Evolutionary conservation across 37 sponge, comb jelly and placozoan genomes (phyloP).

Genomic region (Axinella damicornis): DNA sequence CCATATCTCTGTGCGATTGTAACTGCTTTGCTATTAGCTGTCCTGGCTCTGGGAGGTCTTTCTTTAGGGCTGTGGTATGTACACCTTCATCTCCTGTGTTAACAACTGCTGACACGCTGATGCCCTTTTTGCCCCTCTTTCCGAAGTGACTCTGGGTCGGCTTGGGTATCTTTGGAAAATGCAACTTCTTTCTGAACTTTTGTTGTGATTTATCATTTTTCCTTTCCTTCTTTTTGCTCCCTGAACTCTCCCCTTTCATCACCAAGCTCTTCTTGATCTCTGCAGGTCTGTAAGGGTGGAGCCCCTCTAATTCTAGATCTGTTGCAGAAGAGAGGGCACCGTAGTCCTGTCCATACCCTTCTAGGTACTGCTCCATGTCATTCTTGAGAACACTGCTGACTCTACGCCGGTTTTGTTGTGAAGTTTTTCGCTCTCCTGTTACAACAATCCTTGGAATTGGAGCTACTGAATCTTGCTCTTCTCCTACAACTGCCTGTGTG

Average conservation of each 20-base stretch:
- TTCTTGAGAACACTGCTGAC: constrained; percentile 1
- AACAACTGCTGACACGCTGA: not conserved
- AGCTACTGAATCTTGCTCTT: not conserved
- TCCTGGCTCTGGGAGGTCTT: too few relatives aligned
- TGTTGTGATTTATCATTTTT: not conserved
- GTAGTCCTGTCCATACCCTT: constrained; percentile 70
- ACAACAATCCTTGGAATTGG: not conserved
- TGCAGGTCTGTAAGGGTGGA: not conserved
- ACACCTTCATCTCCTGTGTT: not conserved
- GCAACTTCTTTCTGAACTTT: not conserved
- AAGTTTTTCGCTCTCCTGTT: not conserved
- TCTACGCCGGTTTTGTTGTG: not conserved
- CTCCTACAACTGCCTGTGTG: not conserved
- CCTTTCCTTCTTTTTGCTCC: not conserved
- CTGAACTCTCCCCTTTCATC: not conserved
- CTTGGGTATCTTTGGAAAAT: not conserved
- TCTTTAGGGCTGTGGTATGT: not conserved
- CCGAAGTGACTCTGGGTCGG: not conserved
- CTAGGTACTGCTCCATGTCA: constrained; percentile 46
- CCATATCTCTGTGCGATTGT: too few relatives aligned
- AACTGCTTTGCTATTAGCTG: too few relatives aligned
- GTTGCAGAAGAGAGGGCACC: constrained; percentile 42
- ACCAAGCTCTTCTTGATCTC: not conserved
- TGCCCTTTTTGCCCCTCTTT: not conserved
- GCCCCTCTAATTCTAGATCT: not conserved